These are phyloP conservation scores for Erebia aethiops DNA, from an alignment of 2,888 invertebrate species.

Conservation along the genomic window DNA sequence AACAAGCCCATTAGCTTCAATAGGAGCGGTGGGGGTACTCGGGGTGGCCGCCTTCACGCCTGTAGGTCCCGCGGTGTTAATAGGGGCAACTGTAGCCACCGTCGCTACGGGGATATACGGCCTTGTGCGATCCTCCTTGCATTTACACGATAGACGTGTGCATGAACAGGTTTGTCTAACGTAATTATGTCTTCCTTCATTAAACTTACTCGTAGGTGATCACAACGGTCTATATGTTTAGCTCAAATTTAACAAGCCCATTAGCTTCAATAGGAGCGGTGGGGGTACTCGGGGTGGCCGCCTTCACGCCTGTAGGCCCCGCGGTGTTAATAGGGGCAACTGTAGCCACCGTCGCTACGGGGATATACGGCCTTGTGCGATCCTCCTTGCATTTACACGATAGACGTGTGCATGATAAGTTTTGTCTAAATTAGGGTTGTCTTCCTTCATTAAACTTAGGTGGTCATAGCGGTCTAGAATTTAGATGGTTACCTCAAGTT, in stretches of 20 bases:
- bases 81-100: constrained; percentile 73
- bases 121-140: constrained; percentile 74
- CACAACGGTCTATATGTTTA: no score
- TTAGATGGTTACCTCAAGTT: no score
- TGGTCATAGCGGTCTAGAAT: no score
- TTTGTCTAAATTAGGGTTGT: constrained; percentile 43
- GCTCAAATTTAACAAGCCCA: no score
- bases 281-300: not conserved
- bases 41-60: no score
- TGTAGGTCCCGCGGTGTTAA: constrained; percentile 73
- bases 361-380: constrained; percentile 77
- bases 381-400: no score
- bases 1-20: constrained; percentile 63
- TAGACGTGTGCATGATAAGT: constrained; percentile 78
- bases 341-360: constrained; percentile 72
- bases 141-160: constrained; percentile 46
- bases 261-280: no score
- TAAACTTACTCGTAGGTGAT: not conserved
- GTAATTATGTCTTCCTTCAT: not conserved
- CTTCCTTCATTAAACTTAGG: not conserved
- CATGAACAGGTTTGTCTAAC: constrained; percentile 74
- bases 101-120: constrained; percentile 79
- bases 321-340: constrained; percentile 75
- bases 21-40: constrained; percentile 76
- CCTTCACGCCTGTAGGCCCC: constrained; percentile 69